phyloP scores from a whole-genome alignment of 2,113 vertebrate genomes.

The Sarotherodon lohbergeri region DNA sequence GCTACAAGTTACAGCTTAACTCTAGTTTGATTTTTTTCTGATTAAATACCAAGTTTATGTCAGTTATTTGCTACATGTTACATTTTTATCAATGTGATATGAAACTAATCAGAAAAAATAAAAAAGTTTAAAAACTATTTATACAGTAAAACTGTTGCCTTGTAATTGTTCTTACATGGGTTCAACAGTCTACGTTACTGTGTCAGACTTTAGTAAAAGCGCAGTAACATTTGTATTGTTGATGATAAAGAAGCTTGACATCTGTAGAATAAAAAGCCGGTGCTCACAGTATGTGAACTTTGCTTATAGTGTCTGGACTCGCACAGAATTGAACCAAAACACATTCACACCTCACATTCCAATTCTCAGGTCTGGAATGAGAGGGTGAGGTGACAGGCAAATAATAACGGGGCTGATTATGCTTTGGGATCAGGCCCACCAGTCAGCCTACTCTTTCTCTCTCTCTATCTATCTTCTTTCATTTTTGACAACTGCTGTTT shows the following conservation, averaged over 20 bases:
- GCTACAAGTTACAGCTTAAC: neutral
- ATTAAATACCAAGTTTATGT: neutral
- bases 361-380: conserved; percentile 1
- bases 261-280: neutral
- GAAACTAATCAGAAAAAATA: neutral
- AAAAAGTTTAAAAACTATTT: neutral
- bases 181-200: neutral
- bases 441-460: neutral
- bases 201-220: neutral
- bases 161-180: neutral
- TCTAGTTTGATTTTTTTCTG: neutral
- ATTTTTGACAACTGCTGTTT: neutral
- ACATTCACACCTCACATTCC: conserved; percentile 7
- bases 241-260: neutral
- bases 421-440: neutral
- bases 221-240: neutral
- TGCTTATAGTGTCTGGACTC: neutral
- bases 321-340: conserved; percentile 2
- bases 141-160: neutral
- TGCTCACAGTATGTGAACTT: neutral
- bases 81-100: neutral
- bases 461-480: neutral
- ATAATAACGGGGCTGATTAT: neutral
- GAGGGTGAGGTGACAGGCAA: neutral
- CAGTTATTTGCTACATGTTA: neutral